Evolutionary conservation across 2,888 invertebrate species (phyloP).

Genomic region (Auanema sp.): DNA sequence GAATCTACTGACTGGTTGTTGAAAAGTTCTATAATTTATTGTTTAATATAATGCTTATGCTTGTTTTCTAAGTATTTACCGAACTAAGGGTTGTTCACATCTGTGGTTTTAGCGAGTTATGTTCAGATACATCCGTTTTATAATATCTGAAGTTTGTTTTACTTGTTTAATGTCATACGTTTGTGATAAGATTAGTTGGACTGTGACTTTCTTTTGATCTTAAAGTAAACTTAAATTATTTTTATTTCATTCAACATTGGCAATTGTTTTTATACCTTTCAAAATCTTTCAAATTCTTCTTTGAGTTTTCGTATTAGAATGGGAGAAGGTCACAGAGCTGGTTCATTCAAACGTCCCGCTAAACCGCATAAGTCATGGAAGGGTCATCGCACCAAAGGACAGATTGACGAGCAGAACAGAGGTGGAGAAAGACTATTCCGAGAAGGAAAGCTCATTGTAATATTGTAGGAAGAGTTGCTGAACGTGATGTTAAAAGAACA

Average conservation of each 20-base stretch:
- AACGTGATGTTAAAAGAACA: too few relatives aligned
- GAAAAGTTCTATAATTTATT: not conserved
- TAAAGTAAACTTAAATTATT: slow-evolving; percentile 14
- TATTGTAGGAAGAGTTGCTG: not conserved
- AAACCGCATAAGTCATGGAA: slow-evolving; percentile 86
- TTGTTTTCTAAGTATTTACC: slow-evolving; percentile 2
- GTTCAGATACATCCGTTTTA: not conserved
- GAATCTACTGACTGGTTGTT: too few relatives aligned
- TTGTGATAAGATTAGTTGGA: not conserved
- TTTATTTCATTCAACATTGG: slow-evolving; percentile 13
- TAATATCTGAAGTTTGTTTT: not conserved
- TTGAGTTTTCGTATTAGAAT: slow-evolving; percentile 27
- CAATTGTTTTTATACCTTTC: slow-evolving; percentile 2
- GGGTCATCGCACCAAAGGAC: slow-evolving; percentile 86
- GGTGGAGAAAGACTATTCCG: slow-evolving; percentile 21
- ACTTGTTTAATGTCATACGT: not conserved
- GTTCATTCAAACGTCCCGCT: slow-evolving; percentile 86
- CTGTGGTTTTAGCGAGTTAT: slow-evolving; percentile 4
- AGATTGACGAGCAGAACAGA: slow-evolving; percentile 65
- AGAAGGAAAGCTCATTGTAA: not conserved
- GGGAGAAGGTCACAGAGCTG: slow-evolving; percentile 75
- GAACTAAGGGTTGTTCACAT: not conserved
- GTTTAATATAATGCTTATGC: slow-evolving; percentile 2
- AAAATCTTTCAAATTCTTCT: slow-evolving; percentile 6
- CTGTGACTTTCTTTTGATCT: not conserved